Base-by-base conservation (phyloP, 2,888 invertebrate genomes). In the Tetheella fluctuosa region DNA sequence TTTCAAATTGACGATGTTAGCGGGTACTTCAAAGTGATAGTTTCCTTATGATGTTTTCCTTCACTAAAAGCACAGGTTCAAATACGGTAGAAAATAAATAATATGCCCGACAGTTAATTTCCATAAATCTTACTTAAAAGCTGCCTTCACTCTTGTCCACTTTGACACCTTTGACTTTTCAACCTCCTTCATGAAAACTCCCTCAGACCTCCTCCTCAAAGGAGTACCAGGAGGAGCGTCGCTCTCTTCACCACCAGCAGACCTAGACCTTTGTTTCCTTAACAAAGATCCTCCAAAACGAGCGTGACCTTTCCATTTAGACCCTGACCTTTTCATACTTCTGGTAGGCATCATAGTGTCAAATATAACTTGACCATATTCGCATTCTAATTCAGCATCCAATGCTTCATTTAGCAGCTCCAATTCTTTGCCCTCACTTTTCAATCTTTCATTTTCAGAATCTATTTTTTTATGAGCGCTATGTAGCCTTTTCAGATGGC, bases 111-210 rank as follows among this genome's bases (percentile, higher is more conserved):
- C 42, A 15, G 7, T 20, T 8, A 0, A 42, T n/a, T 20, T 48
- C 5, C 52, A 37, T 53, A 57, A 76, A 95, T 96, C 96, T 39
- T 94, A 97, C 85, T 96, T 96, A 77, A 97, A 96, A 15, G 97
- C 97, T 54, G 97, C 97, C 85, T 97, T 98, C 12, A 98, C 97
- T 88, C 96, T 96, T 0, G 97, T 97, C 97, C 97, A 98, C 80
- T 97, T 97, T 0, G 97, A 97, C 57, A 96, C 95, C 78, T 96
- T 96, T 0, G 95, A 93, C 60, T 92, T 93, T 20, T 93, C 93
- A 0, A 91, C 89, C 70, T 91, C 91, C 61, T 92, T 93, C 55
- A 81, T 69, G 56, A 89, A 90, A 2, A 92, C 72, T 0, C 89
- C 90, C 63, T 90, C 93, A 10, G 90, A 92, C 58, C 85, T 85